These are phyloP conservation scores for Ctenopoma multispine DNA, from an alignment of 2,797 vertebrate species.

Conservation along the genomic window DNA sequence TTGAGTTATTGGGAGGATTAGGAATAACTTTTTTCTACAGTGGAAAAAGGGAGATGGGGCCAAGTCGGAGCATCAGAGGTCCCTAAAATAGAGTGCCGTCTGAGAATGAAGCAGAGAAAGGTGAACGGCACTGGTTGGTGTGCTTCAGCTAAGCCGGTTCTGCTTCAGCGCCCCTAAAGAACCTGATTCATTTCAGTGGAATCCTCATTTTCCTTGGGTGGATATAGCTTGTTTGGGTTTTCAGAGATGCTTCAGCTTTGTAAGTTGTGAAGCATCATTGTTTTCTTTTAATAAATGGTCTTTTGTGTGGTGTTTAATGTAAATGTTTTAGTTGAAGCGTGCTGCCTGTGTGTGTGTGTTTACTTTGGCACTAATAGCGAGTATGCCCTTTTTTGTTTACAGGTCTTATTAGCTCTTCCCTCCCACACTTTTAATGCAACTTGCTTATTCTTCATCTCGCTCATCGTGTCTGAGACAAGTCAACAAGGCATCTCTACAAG, in stretches of 20 bases:
- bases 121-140: constrained; percentile 62
- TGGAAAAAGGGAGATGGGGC: constrained; percentile 82
- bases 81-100: constrained; percentile 77
- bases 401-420: constrained; percentile 61
- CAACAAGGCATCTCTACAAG: constrained; percentile 29
- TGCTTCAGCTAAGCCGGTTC: constrained; percentile 48
- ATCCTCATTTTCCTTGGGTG: constrained; percentile 52
- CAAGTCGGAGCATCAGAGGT: constrained; percentile 79
- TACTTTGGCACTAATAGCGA: constrained; percentile 58
- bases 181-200: constrained; percentile 57
- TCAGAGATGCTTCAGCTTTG: constrained; percentile 63
- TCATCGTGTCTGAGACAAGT: constrained; percentile 30
- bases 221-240: constrained; percentile 57
- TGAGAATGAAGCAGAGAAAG: constrained; percentile 75
- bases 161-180: constrained; percentile 52
- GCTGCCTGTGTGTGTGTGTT: constrained; percentile 58
- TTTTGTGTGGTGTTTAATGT: constrained; percentile 68
- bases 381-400: constrained; percentile 67
- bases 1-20: constrained; percentile 82
- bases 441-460: constrained; percentile 52
- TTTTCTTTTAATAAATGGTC: constrained; percentile 80
- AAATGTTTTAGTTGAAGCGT: constrained; percentile 76
- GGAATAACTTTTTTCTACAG: constrained; percentile 78
- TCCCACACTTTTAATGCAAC: constrained; percentile 50
- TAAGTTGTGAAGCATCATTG: constrained; percentile 64